A percentile compares a stretch with the other conserved stretches of the same genome.
Conservation (phyloP, 2,113 vertebrate genomes). For the Phasianus colchicus region DNA sequence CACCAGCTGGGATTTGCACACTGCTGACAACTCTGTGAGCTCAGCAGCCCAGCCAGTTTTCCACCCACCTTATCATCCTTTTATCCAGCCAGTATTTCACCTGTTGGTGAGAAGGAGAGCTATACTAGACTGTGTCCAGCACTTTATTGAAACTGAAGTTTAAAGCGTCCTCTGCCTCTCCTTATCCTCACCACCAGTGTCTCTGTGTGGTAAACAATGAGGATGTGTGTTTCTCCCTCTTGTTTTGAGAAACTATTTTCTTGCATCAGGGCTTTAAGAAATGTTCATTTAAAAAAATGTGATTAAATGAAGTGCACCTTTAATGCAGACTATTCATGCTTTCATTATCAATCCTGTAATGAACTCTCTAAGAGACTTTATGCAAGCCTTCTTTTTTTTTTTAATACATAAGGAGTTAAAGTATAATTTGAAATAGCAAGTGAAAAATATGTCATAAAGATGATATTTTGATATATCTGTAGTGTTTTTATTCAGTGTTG, state of each 20-base stretch:
- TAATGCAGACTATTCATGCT: neutral
- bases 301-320: neutral
- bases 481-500: neutral
- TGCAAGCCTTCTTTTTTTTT: neutral
- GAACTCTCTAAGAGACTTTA: neutral
- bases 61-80: neutral
- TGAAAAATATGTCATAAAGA: neutral
- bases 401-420: neutral
- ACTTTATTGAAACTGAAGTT: neutral
- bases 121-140: rapidly evolving
- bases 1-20: neutral
- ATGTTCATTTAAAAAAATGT: neutral
- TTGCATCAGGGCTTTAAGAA: neutral
- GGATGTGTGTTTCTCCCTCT: neutral
- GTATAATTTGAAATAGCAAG: neutral
- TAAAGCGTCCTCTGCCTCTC: neutral
- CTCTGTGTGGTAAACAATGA: neutral
- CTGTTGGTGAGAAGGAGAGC: neutral
- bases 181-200: neutral
- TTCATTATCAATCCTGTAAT: neutral
- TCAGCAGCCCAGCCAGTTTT: neutral
- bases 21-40: neutral
- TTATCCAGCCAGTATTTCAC: neutral
- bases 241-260: neutral
- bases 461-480: neutral